Conservation (phyloP, 2,888 invertebrate species). For the Scaeva pyrastri region DNA sequence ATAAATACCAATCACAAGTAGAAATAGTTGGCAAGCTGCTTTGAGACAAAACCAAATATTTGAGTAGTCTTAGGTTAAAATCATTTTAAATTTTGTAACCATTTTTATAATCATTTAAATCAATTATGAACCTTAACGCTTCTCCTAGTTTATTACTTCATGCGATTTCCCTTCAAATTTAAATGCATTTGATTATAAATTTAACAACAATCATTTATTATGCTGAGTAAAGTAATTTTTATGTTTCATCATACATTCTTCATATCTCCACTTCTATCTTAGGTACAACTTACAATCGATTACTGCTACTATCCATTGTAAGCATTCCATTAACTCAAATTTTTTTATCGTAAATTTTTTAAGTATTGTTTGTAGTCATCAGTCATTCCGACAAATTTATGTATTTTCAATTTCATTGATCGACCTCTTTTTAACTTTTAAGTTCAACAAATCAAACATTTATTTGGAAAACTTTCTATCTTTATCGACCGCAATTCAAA, state of each 20-base stretch:
- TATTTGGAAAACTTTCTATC: slow-evolving; percentile 64
- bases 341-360: neutral
- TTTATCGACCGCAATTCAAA: slow-evolving; percentile 40
- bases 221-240: neutral
- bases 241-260: neutral
- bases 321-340: neutral
- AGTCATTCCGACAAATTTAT: neutral
- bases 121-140: too few relatives aligned
- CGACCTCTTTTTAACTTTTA: slow-evolving; percentile 50
- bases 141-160: neutral
- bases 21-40: too few relatives aligned
- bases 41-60: too few relatives aligned
- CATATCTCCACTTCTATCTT: neutral
- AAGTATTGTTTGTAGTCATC: neutral
- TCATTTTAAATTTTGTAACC: too few relatives aligned
- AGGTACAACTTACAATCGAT: neutral
- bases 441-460: slow-evolving; percentile 46
- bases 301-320: too few relatives aligned
- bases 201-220: neutral
- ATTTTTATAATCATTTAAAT: too few relatives aligned
- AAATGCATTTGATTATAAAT: too few relatives aligned
- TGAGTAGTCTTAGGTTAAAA: too few relatives aligned
- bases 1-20: too few relatives aligned
- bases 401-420: slow-evolving; percentile 64
- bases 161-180: too few relatives aligned